Evolutionary conservation across 2,888 invertebrate species (phyloP).

Genomic region (Drosophila fungiperda): DNA sequence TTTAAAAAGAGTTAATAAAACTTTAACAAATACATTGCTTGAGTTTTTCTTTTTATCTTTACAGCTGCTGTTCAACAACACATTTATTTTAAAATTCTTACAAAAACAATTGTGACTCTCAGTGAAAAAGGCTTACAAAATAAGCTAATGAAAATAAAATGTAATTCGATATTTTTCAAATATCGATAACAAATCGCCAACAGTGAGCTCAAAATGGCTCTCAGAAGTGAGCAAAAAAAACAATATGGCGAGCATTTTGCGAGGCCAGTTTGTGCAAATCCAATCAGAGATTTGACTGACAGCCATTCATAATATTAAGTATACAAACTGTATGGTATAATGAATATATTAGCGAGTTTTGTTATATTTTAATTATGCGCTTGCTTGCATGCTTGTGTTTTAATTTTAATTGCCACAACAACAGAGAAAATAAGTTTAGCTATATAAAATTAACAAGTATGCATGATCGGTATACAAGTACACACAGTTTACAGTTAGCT

Average conservation of each 20-base stretch:
- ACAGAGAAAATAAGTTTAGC: conserved; percentile 31
- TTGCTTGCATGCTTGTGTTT: conserved; percentile 35
- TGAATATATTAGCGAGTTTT: conserved; percentile 70
- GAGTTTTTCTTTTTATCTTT: conserved; percentile 50
- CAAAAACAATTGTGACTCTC: conserved; percentile 52
- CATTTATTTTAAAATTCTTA: conserved; percentile 49
- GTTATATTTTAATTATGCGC: conserved; percentile 6
- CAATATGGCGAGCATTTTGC: conserved; percentile 59
- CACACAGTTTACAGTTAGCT: conserved; percentile 44
- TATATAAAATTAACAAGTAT: conserved; percentile 28
- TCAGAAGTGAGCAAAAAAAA: conserved; percentile 39
- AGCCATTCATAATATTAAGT: conserved; percentile 56
- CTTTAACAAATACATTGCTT: conserved; percentile 65
- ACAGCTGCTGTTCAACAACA: conserved; percentile 80
- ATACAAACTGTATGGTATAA: conserved; percentile 49
- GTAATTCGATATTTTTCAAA: conserved; percentile 58
- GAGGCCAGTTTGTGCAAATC: conserved; percentile 64
- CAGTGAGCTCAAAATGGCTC: conserved; percentile 38
- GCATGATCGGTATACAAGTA: conserved; percentile 17
- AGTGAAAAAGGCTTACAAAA: conserved; percentile 56
- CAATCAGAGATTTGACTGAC: conserved; percentile 45
- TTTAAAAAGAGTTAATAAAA: conserved; percentile 47
- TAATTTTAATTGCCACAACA: conserved; percentile 47
- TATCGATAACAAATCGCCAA: conserved; percentile 74
- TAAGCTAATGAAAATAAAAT: conserved; percentile 58